Evolutionary conservation across 2,888 invertebrate species (phyloP).

Genomic region (Leucophenga montana): DNA sequence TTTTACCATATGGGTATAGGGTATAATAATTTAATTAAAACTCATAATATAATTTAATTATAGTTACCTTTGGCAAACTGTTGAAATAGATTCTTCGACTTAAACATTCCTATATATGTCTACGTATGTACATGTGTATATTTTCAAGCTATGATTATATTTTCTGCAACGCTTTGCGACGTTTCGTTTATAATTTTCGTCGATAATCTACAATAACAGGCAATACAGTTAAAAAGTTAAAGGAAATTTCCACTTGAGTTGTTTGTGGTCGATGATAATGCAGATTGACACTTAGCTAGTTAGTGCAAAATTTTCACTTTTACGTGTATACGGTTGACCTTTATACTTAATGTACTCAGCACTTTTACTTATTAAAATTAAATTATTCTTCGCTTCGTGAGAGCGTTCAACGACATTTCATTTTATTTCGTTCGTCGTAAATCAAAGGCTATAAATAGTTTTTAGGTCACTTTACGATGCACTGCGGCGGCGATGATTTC

Average conservation of each 20-base stretch:
- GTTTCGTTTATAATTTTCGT: constrained; percentile 11
- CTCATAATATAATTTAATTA: neutral
- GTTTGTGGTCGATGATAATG: neutral
- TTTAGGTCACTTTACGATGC: no score
- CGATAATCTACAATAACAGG: neutral
- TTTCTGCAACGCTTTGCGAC: neutral
- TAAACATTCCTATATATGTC: constrained; percentile 56
- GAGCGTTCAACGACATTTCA: no score
- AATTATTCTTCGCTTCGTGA: no score
- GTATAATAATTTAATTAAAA: constrained; percentile 4
- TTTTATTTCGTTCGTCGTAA: no score
- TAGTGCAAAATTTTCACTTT: no score
- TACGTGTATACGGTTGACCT: no score
- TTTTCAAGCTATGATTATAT: neutral
- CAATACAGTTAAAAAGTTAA: constrained; percentile 5
- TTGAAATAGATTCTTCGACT: constrained; percentile 59
- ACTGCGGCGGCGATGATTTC: no score
- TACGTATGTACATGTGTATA: constrained; percentile 5
- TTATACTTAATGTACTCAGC: no score
- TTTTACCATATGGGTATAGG: no score
- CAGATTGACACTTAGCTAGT: neutral
- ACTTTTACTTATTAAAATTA: no score
- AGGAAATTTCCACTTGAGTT: constrained; percentile 21
- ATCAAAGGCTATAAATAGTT: no score
- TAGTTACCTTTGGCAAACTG: constrained; percentile 61